These are phyloP conservation scores for Drosophila prolongata DNA, from an alignment of 2,888 invertebrate genomes.

Conservation along the genomic window DNA sequence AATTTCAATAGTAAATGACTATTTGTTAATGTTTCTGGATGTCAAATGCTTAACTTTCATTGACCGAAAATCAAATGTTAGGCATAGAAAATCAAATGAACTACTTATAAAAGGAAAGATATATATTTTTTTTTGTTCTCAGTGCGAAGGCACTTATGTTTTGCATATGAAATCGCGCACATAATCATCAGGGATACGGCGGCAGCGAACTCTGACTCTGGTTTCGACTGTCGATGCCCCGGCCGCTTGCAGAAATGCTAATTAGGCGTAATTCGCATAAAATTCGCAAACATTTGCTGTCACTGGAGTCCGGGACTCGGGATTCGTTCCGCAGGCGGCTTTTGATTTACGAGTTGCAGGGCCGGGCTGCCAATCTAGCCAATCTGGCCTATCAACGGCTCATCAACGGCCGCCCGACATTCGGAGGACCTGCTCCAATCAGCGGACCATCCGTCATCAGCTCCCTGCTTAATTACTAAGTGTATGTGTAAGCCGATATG, in stretches of 20 bases:
- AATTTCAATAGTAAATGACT: too few species aligned
- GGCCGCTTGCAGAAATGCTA: slow-evolving; percentile 68
- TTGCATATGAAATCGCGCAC: slow-evolving; percentile 76
- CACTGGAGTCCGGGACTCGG: slow-evolving; percentile 32
- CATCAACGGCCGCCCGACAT: slow-evolving; percentile 45
- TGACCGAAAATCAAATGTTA: too few species aligned
- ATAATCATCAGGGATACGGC: slow-evolving; percentile 63
- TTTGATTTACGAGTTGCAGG: slow-evolving; percentile 69
- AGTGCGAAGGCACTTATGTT: slow-evolving; percentile 64
- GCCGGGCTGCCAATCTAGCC: slow-evolving; percentile 22
- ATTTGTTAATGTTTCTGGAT: too few species aligned
- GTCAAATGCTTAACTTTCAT: too few species aligned
- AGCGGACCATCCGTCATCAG: slow-evolving; percentile 70
- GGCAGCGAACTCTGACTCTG: slow-evolving; percentile 19
- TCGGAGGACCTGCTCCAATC: slow-evolving; percentile 49
- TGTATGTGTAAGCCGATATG: slow-evolving; percentile 61
- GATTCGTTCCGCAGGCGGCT: slow-evolving; percentile 35
- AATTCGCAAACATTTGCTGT: slow-evolving; percentile 77
- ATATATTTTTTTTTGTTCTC: not conserved
- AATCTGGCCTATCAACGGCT: slow-evolving; percentile 65
- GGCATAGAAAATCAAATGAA: too few species aligned
- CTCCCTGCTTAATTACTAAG: slow-evolving; percentile 67
- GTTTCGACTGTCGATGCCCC: slow-evolving; percentile 26
- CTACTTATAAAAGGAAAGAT: too few species aligned
- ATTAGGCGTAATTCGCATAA: slow-evolving; percentile 81